phyloP scores from a whole-genome alignment of 2,797 vertebrate species.

The Gymnocypris eckloni region DNA sequence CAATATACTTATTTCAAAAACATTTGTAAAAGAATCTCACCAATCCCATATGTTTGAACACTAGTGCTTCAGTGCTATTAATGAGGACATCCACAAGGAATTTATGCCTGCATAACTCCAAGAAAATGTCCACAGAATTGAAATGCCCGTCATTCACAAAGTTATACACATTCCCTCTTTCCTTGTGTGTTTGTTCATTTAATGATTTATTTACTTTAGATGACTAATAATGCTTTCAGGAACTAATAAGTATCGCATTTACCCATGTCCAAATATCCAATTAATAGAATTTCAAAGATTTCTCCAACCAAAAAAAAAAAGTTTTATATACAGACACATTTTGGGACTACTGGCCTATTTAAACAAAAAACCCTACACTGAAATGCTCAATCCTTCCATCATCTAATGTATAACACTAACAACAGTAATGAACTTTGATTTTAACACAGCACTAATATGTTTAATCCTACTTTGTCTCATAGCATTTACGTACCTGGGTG shows the following conservation, averaged over 20 bases:
- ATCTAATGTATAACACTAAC: slow-evolving; percentile 1
- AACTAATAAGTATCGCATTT: background rate
- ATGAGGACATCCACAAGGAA: background rate
- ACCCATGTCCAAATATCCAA: background rate
- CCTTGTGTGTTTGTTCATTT: background rate
- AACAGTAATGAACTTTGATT: background rate
- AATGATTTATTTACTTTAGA: background rate
- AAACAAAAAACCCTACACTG: background rate
- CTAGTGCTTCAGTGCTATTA: background rate
- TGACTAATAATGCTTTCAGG: background rate
- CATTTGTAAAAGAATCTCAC: background rate
- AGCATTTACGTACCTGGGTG: too few species aligned
- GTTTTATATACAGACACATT: too few species aligned
- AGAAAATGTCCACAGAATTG: background rate
- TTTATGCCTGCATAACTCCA: background rate
- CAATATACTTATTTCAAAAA: background rate
- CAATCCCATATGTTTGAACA: background rate
- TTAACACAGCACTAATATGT: background rate
- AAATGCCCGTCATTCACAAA: background rate
- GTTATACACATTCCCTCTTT: background rate
- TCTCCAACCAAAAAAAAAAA: too few species aligned
- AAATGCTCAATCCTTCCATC: background rate
- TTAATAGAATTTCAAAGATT: background rate
- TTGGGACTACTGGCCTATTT: too few species aligned
- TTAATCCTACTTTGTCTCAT: too few species aligned